Percentiles rank a stretch among this genome's conserved stretches.
phyloP scores from a whole-genome alignment of 1,140 invertebrate genomes.

The Zaprionus tsacasi region DNA sequence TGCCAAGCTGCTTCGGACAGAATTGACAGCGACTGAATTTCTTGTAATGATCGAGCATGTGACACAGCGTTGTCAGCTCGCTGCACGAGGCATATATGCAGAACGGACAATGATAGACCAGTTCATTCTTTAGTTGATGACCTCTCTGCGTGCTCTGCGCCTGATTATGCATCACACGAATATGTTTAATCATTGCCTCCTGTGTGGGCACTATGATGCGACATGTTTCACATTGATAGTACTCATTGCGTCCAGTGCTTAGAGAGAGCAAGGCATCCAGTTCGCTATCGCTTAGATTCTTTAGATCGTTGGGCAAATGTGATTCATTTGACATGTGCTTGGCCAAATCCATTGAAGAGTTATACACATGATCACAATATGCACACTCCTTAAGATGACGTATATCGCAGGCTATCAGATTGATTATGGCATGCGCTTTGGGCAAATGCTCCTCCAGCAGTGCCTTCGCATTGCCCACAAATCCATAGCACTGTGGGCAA shows the following conservation, averaged over 20 bases:
- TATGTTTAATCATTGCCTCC: constrained; percentile 48
- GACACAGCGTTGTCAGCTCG: constrained; percentile 39
- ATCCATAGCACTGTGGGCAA: constrained; percentile 48
- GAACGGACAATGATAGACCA: constrained; percentile 57
- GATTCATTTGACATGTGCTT: constrained; percentile 24
- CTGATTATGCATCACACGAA: constrained; percentile 32
- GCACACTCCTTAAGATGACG: constrained; percentile 45
- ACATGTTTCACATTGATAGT: constrained; percentile 59
- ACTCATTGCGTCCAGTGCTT: constrained; percentile 32
- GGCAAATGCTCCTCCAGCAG: constrained; percentile 46
- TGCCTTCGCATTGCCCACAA: constrained; percentile 40
- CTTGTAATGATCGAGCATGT: constrained; percentile 62
- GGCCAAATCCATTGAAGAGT: constrained; percentile 7
- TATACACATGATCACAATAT: constrained; percentile 49
- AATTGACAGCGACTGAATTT: constrained; percentile 45
- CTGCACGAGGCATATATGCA: constrained; percentile 53
- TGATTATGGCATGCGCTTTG: constrained; percentile 12
- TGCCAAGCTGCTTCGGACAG: background rate
- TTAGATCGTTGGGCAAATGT: constrained; percentile 58
- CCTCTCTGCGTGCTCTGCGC: background rate
- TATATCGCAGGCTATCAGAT: constrained; percentile 51
- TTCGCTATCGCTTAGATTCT: constrained; percentile 43
- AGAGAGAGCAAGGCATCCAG: constrained; percentile 27
- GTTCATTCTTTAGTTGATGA: constrained; percentile 12
- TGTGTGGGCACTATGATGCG: constrained; percentile 53